Evolutionary conservation across 2,113 vertebrate species (phyloP), one percentile per base, ranked within the genome.

Genomic region (Synodontis membranacea): DNA sequence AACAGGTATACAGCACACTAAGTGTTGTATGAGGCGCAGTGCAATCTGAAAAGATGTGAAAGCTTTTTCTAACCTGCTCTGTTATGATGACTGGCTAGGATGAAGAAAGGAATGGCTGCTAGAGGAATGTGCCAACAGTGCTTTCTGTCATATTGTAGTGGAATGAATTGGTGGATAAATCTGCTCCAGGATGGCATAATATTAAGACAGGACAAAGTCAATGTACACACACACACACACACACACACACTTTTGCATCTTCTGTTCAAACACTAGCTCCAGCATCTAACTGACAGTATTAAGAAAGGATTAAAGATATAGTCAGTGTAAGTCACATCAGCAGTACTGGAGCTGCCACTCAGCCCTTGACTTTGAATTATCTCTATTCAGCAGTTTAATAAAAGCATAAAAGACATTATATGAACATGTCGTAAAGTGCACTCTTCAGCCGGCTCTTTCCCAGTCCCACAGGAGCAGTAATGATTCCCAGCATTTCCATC

Each of bases 341-440:
- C 34, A 17, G 68, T 79, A 80, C 31, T 81, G 48, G 44, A 19
- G 8, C 28, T 48, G 74, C 58, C 60, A 12, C 8, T 58, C 50
- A 88, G 44, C 54, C 19, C 42, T 46, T 60, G 64, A 68, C 17
- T 58, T 78, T 83, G 37, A 88, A n/a, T 84, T 80, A n/a, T 64
- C 37, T n/a, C 0, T 60, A 50, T 78, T 86, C 70, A 85, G 80
- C 44, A 31, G 66, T 82, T 50, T 58, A 34, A 66, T 12, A 44
- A 82, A 64, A 75, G 25, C 70, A 86, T 11, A 78, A 58, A 70
- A 31, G 70, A 70, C 25, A 78, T 83, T 28, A 82, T 74, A 4
- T 60, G 75, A 66, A 48, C 3, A 12, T 31, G 80, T 60, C 54
- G 80, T 72, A 37, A 42, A 84, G 14, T 84, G 70, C 56, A 58